Conservation (phyloP, 2,797 vertebrate genomes). For the Gymnodraco acuticeps region DNA sequence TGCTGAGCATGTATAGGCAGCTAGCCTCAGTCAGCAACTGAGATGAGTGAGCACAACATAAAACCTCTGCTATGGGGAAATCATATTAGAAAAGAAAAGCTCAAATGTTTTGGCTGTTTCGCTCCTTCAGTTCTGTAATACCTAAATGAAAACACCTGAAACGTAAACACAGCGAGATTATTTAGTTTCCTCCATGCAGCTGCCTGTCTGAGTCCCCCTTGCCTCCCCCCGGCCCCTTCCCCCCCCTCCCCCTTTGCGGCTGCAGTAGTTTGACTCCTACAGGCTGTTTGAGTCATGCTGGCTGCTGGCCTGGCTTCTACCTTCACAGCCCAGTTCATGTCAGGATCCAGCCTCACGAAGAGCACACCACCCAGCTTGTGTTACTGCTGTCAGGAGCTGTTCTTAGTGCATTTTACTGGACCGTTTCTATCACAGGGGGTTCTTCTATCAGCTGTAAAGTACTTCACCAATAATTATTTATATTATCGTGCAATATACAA, state of each 20-base stretch:
- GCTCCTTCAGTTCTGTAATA: background rate
- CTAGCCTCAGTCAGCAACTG: background rate
- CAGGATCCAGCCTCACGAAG: slow-evolving; percentile 48
- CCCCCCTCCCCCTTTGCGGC: slow-evolving; percentile 44
- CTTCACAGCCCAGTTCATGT: slow-evolving; percentile 57
- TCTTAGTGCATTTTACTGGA: slow-evolving; percentile 12
- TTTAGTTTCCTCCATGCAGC: slow-evolving; percentile 42
- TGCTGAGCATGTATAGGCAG: background rate
- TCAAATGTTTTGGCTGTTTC: background rate
- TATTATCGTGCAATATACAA: background rate
- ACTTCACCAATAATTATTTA: too few species aligned
- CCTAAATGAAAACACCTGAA: slow-evolving; percentile 25
- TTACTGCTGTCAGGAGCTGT: slow-evolving; percentile 30
- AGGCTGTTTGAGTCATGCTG: slow-evolving; percentile 73
- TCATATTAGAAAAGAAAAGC: background rate
- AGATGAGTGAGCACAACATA: slow-evolving; percentile 19
- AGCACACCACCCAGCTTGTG: slow-evolving; percentile 16
- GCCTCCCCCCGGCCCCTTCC: slow-evolving; percentile 26
- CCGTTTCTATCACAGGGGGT: background rate
- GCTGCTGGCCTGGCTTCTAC: slow-evolving; percentile 62
- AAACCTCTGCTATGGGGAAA: background rate
- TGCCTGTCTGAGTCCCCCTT: slow-evolving; percentile 80
- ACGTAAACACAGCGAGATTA: slow-evolving; percentile 17
- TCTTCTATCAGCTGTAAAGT: slow-evolving; percentile 7
- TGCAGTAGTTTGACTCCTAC: slow-evolving; percentile 73